Evolutionary conservation across 2,888 invertebrate species (phyloP).

Genomic region (Sussaba pulchella): DNA sequence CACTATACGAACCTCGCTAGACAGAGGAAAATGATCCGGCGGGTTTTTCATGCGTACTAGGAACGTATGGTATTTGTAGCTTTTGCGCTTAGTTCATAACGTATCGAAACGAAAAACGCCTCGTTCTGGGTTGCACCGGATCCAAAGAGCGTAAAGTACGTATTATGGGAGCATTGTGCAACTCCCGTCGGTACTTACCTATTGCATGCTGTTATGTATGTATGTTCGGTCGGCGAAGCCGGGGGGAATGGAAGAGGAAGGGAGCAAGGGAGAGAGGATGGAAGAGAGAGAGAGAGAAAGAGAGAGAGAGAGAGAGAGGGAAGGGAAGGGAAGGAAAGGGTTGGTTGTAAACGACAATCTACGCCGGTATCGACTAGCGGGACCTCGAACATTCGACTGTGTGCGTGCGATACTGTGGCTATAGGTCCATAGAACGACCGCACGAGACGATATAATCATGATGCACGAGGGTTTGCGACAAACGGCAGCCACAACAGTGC

Average conservation of each 20-base stretch:
- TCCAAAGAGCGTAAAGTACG: constrained; percentile 22
- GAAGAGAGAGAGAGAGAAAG: constrained; percentile 2
- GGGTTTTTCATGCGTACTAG: background rate
- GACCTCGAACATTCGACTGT: constrained; percentile 7
- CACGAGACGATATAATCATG: constrained; percentile 41
- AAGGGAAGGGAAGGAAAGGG: background rate
- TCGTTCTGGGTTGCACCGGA: background rate
- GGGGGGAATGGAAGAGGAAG: background rate
- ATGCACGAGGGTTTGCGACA: constrained; percentile 37
- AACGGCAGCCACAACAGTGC: constrained; percentile 36
- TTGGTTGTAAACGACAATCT: constrained; percentile 9
- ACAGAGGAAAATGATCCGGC: background rate
- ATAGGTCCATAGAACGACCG: constrained; percentile 16
- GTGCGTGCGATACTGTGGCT: background rate
- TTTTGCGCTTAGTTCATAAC: background rate
- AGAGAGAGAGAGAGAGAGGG: background rate
- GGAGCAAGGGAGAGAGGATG: background rate
- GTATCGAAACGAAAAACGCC: background rate
- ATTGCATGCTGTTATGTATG: constrained; percentile 9
- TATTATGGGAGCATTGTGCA: constrained; percentile 22
- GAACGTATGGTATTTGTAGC: background rate
- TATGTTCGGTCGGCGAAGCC: background rate
- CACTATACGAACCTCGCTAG: background rate
- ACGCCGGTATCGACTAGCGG: background rate
- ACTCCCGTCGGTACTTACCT: constrained; percentile 6